These are phyloP conservation scores for Hololepta plana DNA, from an alignment of 2,888 invertebrate genomes.

Conservation along the genomic window DNA sequence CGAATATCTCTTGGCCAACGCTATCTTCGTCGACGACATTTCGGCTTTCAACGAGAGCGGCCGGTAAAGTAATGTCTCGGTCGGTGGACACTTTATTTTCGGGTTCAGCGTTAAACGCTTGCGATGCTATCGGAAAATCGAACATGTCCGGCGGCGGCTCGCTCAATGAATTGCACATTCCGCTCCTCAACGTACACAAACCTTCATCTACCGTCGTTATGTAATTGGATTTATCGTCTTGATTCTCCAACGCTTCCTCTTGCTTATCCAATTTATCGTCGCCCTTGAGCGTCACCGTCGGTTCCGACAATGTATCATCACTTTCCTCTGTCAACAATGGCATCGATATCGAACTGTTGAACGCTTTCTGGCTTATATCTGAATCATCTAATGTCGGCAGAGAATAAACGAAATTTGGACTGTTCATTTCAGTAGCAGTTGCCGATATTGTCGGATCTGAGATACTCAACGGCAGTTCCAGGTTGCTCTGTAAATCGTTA, in stretches of 20 bases:
- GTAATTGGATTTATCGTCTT: slow-evolving; percentile 1
- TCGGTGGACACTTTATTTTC: no score
- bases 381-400: slow-evolving; percentile 22
- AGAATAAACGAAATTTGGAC: slow-evolving; percentile 22
- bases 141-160: slow-evolving; percentile 28
- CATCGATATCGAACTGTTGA: slow-evolving; percentile 35
- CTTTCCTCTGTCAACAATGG: slow-evolving; percentile 36
- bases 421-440: slow-evolving; percentile 21
- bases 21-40: slow-evolving; percentile 1
- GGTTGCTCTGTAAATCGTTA: slow-evolving; percentile 18
- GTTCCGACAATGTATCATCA: slow-evolving; percentile 15
- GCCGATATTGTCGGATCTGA: slow-evolving; percentile 43
- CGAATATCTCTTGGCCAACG: neutral
- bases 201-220: neutral
- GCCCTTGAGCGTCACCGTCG: slow-evolving; percentile 1
- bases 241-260: slow-evolving; percentile 2
- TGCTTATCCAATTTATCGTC: slow-evolving; percentile 2
- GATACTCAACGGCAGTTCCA: slow-evolving; percentile 53
- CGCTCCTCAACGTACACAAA: slow-evolving; percentile 21
- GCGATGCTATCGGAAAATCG: slow-evolving; percentile 16
- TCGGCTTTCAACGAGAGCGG: neutral
- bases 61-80: neutral
- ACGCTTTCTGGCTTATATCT: slow-evolving; percentile 21
- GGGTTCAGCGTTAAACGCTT: slow-evolving; percentile 4
- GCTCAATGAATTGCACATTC: slow-evolving; percentile 26